phyloP scores from a whole-genome alignment of 1,140 invertebrate genomes.

The Heliconius congener region DNA sequence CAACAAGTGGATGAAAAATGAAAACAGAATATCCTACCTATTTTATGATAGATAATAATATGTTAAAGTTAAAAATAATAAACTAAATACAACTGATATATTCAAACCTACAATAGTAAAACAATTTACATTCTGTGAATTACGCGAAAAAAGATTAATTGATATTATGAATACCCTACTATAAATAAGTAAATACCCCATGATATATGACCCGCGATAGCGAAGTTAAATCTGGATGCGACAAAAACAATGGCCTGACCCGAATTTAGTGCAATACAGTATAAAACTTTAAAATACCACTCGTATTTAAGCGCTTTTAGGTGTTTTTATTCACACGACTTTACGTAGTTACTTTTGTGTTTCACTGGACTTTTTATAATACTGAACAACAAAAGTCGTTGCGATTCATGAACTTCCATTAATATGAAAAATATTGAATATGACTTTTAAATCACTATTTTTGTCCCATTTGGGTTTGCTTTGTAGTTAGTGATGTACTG shows the following conservation, averaged over 20 bases:
- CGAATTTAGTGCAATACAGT: conserved; percentile 26
- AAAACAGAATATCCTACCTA: too few species aligned
- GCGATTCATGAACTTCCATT: not conserved
- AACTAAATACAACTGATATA: not conserved
- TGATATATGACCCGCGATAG: conserved; percentile 37
- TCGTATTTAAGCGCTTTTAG: conserved; percentile 32
- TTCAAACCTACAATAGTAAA: not conserved
- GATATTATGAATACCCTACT: conserved; percentile 32
- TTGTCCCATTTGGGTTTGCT: not conserved
- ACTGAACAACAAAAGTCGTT: not conserved
- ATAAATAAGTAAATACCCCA: conserved; percentile 33
- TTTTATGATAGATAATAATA: too few species aligned
- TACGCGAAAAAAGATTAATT: conserved; percentile 28
- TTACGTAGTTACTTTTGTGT: conserved; percentile 4
- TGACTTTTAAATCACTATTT: not conserved
- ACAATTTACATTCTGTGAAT: conserved; percentile 3
- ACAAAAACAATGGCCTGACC: conserved; percentile 39
- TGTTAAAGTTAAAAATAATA: not conserved
- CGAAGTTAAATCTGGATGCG: conserved; percentile 38
- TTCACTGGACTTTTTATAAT: conserved; percentile 9
- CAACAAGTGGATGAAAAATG: too few species aligned
- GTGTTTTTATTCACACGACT: conserved; percentile 29
- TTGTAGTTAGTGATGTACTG: not conserved
- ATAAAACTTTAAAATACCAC: conserved; percentile 33
- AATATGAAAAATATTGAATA: conserved; percentile 5